Conservation (phyloP, 2,113 vertebrate species). For the Melanerpes formicivorus region DNA sequence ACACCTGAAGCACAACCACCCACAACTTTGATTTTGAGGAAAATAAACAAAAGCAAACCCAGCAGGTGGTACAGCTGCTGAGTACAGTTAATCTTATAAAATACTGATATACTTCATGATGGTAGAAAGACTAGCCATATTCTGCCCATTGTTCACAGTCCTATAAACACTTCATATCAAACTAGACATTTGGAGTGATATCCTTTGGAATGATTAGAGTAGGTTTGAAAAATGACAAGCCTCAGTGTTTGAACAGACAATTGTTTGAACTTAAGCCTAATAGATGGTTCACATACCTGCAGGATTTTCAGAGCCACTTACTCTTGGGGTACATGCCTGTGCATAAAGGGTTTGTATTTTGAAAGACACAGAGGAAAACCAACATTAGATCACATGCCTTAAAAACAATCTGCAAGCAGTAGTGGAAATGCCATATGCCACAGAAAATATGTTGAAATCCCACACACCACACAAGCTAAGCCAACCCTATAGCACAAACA, state of each 20-base stretch:
- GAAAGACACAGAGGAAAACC: neutral
- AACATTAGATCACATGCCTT: neutral
- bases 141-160: neutral
- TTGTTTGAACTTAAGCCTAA: neutral
- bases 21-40: neutral
- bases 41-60: slow-evolving; percentile 17
- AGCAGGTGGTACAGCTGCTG: neutral
- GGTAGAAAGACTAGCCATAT: neutral
- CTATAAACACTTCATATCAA: neutral
- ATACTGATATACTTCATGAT: neutral
- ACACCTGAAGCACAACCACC: neutral
- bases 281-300: neutral
- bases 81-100: neutral
- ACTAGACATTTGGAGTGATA: neutral
- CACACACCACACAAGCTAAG: neutral
- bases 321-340: neutral
- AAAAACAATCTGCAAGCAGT: neutral
- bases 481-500: neutral
- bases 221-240: neutral
- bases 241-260: neutral
- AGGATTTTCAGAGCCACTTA: neutral
- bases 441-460: neutral
- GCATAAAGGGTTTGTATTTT: neutral
- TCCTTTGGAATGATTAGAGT: neutral
- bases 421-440: neutral